These are phyloP conservation scores for Portunus trituberculatus DNA, from an alignment of 1,140 invertebrate species.

Conservation along the genomic window DNA sequence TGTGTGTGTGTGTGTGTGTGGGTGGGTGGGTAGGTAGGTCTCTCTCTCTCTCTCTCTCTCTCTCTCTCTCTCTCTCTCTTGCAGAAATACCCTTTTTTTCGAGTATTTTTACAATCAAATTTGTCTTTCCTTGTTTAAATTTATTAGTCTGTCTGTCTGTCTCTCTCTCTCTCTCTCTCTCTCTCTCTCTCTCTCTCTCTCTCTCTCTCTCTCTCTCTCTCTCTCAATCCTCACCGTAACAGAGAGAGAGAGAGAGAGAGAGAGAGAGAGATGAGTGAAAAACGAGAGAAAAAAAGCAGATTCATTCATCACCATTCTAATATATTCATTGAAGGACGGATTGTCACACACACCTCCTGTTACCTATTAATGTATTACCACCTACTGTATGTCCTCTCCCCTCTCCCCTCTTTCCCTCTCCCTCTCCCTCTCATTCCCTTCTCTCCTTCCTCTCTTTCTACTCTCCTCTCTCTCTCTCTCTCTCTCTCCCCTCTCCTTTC, in stretches of 20 bases:
- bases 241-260: too few relatives aligned
- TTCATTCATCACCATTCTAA: too few relatives aligned
- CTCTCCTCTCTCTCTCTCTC: too few relatives aligned
- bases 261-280: too few relatives aligned
- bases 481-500: too few relatives aligned
- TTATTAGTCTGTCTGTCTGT: background rate
- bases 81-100: background rate
- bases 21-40: background rate
- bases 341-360: background rate
- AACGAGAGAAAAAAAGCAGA: too few relatives aligned
- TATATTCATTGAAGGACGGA: too few relatives aligned
- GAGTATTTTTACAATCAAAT: too few relatives aligned
- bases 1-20: too few relatives aligned
- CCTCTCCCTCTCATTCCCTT: background rate
- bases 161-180: slow-evolving; percentile 43
- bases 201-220: slow-evolving; percentile 14
- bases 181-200: background rate
- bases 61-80: background rate
- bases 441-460: background rate
- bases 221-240: background rate
- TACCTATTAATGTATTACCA: background rate
- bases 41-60: background rate
- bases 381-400: background rate
- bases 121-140: background rate
- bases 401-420: background rate